A percentile compares a stretch with the other conserved stretches of the same genome.
phyloP scores from a whole-genome alignment of 2,797 vertebrate genomes.

The Mus spretus region DNA sequence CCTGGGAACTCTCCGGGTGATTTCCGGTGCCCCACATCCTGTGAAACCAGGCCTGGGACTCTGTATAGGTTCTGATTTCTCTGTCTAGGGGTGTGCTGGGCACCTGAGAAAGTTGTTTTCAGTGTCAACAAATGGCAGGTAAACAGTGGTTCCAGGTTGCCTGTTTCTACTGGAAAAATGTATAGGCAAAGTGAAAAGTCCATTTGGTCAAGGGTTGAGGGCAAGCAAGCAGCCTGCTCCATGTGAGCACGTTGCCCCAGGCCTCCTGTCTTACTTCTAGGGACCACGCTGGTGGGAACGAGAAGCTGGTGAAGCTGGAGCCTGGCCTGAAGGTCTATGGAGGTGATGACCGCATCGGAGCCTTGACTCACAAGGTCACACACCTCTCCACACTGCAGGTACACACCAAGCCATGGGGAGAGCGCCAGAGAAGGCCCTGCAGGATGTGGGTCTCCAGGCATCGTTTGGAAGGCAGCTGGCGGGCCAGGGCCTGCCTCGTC shows the following conservation, averaged over 20 bases:
- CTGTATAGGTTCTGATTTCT: neutral
- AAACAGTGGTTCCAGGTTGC: neutral
- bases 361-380: slow-evolving; percentile 94
- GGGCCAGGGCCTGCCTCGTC: neutral
- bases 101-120: neutral
- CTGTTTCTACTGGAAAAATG: neutral
- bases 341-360: slow-evolving; percentile 95
- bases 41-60: neutral
- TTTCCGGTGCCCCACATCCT: accelerated
- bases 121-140: neutral
- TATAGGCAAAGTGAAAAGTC: neutral
- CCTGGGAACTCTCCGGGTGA: neutral
- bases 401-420: slow-evolving; percentile 39
- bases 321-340: slow-evolving; percentile 94
- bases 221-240: too few species aligned
- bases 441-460: neutral
- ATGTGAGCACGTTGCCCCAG: neutral
- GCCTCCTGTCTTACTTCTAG: slow-evolving; percentile 85
- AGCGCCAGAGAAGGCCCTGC: neutral
- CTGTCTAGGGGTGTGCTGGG: neutral
- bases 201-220: neutral
- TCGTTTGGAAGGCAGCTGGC: neutral
- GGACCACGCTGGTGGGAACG: slow-evolving; percentile 98
- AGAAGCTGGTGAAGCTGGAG: slow-evolving; percentile 95
- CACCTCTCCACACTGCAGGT: slow-evolving; percentile 95